Evolutionary conservation across 2,797 vertebrate genomes (phyloP).

Genomic region (Tragopan temminckii): DNA sequence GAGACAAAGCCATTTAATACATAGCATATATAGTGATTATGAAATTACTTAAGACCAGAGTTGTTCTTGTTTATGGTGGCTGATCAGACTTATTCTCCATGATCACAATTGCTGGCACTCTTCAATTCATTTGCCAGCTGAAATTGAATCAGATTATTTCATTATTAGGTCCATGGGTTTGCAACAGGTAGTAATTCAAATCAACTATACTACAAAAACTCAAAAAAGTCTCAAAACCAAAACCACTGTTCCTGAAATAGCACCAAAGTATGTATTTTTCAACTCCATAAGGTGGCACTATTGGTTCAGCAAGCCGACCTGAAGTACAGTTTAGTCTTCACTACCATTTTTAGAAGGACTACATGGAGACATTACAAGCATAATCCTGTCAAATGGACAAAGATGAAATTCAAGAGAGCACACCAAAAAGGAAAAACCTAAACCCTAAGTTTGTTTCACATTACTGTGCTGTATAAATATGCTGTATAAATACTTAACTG

Average conservation of each 20-base stretch:
- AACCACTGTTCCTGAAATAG: background rate
- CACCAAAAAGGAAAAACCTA: background rate
- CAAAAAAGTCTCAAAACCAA: background rate
- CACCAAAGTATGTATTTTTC: background rate
- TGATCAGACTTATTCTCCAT: background rate
- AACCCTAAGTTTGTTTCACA: background rate
- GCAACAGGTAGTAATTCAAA: background rate
- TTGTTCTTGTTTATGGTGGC: background rate
- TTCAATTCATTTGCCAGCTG: background rate
- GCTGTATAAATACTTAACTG: background rate
- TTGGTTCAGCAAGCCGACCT: background rate
- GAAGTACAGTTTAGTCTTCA: background rate
- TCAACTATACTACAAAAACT: background rate
- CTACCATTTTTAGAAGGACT: background rate
- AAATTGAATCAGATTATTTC: background rate
- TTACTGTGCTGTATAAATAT: background rate
- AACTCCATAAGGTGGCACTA: slow-evolving; percentile 31
- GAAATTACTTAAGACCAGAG: background rate
- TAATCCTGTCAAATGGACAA: background rate
- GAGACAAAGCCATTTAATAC: background rate
- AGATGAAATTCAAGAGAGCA: background rate
- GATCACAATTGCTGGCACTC: background rate
- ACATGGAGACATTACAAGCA: background rate
- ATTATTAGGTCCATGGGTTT: background rate
- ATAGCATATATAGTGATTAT: background rate